Evolutionary conservation across 1,140 invertebrate genomes (phyloP).

Genomic region (Bombus ignitus): DNA sequence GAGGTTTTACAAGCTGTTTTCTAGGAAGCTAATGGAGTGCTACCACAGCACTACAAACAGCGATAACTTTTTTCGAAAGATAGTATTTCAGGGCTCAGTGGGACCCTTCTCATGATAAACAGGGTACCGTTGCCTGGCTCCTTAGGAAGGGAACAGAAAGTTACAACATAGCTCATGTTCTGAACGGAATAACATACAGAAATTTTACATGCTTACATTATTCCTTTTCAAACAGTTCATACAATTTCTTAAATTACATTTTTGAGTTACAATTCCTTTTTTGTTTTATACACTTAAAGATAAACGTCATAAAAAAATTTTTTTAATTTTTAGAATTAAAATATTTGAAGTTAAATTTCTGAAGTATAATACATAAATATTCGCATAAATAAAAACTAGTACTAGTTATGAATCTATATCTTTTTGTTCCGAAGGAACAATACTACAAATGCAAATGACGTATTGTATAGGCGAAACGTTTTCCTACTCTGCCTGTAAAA

Average conservation of each 20-base stretch:
- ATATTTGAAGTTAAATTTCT: not conserved
- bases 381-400: not conserved
- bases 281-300: not conserved
- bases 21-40: not conserved
- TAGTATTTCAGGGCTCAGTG: not conserved
- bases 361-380: not conserved
- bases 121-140: not conserved
- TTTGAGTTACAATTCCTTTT: not conserved
- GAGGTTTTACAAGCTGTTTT: conserved; percentile 8
- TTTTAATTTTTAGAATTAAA: not conserved
- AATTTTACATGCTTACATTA: not conserved
- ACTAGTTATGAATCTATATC: not conserved
- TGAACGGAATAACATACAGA: not conserved
- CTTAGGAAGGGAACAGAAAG: no score
- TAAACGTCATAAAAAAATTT: not conserved
- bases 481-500: conserved; percentile 9
- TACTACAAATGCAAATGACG: not conserved
- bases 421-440: not conserved
- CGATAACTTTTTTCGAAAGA: not conserved
- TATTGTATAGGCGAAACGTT: not conserved
- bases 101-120: not conserved
- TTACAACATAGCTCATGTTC: not conserved
- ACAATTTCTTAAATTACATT: not conserved
- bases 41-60: not conserved
- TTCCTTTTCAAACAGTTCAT: not conserved